Base-by-base conservation (phyloP, 1,140 invertebrate genomes). In the Drosophila repletoides region DNA sequence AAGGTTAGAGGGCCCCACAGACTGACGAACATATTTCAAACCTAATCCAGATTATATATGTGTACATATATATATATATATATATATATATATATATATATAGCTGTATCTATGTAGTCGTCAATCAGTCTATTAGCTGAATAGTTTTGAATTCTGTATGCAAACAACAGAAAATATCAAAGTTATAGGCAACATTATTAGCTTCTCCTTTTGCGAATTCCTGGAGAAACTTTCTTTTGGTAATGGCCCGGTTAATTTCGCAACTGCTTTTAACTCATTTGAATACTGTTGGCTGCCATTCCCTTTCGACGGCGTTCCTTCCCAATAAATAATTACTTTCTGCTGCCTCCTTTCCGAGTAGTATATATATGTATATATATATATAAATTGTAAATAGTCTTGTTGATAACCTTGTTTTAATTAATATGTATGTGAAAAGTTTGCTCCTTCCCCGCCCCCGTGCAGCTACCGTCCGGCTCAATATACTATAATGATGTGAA, bases 381-480 rank as follows among this genome's bases (percentile, higher is more conserved):
- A 29, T 29, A 9, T 5, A 9, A 29, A 5, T 9, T 29, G 28
- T 68, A 72, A 72, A 73, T 72, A 58, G 31, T 15, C 41, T 31
- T 52, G 71, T 51, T 60, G 71, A 51, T 66, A 66, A 65, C 52
- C 68, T 59, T 24, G 52, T 53, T 55, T 67, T 73, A 73, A 73
- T 73, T 73, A 73, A 73, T 73, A 73, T 73, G 70, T 63, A 73
- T 68, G 70, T 61, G 64, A 22, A 73, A 73, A 73, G 71, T 73
- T 73, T 22, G 31, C 12, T 7, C 19, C 24, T 3, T 19, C 1
- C 10, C 7, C 10, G 1, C 19, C 10, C n/a, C 9, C 9, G n/a
- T 0, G 1, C 7, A 12, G 5, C 0, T 1, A 7, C 7, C 41
- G 9, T 26, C 10, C 12, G 5, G 10, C 14, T 17, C 2, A 10